These are phyloP conservation scores for Diarsia rubi DNA, from an alignment of 2,888 invertebrate species.

Conservation along the genomic window DNA sequence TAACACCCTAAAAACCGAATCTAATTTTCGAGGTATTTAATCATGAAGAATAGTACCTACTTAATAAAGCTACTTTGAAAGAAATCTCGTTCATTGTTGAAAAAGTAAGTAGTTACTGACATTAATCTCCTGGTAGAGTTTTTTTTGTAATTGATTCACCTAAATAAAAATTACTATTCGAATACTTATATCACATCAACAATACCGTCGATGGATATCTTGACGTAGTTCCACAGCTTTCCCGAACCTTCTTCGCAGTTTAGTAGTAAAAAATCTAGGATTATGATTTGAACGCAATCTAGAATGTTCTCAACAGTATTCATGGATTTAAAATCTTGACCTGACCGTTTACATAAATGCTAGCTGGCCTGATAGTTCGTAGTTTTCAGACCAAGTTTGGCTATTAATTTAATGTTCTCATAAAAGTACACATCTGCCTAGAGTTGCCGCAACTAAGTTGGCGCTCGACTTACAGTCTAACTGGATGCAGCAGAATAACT, in stretches of 20 bases:
- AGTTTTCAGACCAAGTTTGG: neutral
- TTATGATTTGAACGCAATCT: too few relatives aligned
- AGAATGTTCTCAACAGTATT: neutral
- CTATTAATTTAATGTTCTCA: neutral
- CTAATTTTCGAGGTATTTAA: neutral
- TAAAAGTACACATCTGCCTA: neutral
- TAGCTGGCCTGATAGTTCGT: neutral
- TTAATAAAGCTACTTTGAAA: neutral
- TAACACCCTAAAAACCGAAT: neutral
- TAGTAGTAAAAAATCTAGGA: too few relatives aligned
- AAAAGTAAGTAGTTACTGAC: neutral
- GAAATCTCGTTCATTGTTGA: neutral
- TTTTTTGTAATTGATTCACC: neutral
- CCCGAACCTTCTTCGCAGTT: too few relatives aligned
- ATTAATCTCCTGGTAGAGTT: neutral
- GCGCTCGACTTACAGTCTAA: too few relatives aligned
- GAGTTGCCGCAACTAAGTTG: neutral
- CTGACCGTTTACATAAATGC: neutral
- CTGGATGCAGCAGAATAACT: too few relatives aligned
- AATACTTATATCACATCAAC: too few relatives aligned
- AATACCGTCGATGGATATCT: too few relatives aligned
- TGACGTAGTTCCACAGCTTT: too few relatives aligned
- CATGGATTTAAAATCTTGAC: neutral
- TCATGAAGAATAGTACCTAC: too few relatives aligned
- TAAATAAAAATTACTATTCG: neutral